Base-by-base conservation (phyloP, 2,113 vertebrate genomes). In the Connochaetes taurinus region DNA sequence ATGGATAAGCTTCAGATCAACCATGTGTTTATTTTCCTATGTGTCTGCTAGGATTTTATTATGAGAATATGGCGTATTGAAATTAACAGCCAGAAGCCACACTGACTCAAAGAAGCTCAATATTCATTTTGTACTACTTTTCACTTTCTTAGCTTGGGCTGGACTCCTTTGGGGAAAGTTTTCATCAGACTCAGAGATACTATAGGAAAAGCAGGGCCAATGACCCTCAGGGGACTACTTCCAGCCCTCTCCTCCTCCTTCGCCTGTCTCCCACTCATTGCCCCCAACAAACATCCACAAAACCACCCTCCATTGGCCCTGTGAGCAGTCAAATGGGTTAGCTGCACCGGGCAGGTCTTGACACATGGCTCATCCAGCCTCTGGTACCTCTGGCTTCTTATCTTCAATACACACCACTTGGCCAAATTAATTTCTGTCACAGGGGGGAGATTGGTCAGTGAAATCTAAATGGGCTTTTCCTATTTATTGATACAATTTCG, bases 381-480 rank as follows among this genome's bases (percentile, higher is more conserved):
- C 33, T 33, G 62, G 81, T 10, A 23, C 2, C 71, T 31, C 71
- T 90, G 82, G 13, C 55, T 88, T 86, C 87, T 90, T 74, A 93
- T 8, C 94, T 97, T 87, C 58, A 76, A 60, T 21, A 93, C 84
- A 96, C 80, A 97, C 96, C 93, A 95, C 88, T 97, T 14, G 25
- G 96, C 96, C 95, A 97, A 98, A 98, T 98, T 98, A 98, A 98
- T 99, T 98, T 98, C 97, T 98, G 98, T 97, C 97, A 97, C 52
- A 62, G 95, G 83, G 96, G 89, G 98, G 97, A 87, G 96, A 97
- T 86, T 97, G 98, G 98, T 98, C 99, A 98, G 97, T 98, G 97
- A 98, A 97, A 98, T 98, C 98, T 98, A 98, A 98, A 98, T 29
- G 9, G 98, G 95, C 92, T 98, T 98, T 98, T 98, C 98, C 98